Conservation (phyloP, 1,140 invertebrate species). For the Lordiphosa mommai region DNA sequence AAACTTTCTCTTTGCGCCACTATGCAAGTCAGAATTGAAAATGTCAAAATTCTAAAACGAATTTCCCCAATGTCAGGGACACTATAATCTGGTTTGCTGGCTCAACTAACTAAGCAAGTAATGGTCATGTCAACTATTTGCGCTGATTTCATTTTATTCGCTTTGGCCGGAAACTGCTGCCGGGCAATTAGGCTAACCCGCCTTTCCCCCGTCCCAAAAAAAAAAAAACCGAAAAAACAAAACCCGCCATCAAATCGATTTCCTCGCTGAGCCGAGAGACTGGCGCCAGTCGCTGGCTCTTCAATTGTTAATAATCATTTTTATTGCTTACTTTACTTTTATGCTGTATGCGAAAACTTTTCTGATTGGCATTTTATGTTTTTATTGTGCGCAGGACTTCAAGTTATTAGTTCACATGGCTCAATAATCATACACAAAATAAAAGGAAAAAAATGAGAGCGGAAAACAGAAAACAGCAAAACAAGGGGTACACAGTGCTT, state of each 20-base stretch:
- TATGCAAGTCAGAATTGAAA: too few relatives aligned
- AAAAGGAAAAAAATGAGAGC: not conserved
- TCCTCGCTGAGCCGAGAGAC: not conserved
- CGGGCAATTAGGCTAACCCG: constrained; percentile 61
- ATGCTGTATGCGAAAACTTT: constrained; percentile 72
- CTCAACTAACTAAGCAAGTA: constrained; percentile 37
- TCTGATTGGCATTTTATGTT: constrained; percentile 73
- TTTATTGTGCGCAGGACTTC: constrained; percentile 65
- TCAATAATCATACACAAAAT: constrained; percentile 57
- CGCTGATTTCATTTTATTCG: constrained; percentile 64
- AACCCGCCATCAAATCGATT: constrained; percentile 4
- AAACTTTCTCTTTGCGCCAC: too few relatives aligned
- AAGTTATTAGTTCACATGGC: constrained; percentile 73
- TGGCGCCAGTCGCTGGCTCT: constrained; percentile 70
- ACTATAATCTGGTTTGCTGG: constrained; percentile 1
- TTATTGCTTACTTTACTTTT: constrained; percentile 73
- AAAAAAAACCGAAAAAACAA: constrained; percentile 36
- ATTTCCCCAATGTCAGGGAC: constrained; percentile 4
- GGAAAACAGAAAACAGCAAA: constrained; percentile 35
- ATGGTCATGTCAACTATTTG: constrained; percentile 52
- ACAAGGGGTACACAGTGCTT: constrained; percentile 23
- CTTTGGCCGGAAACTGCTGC: constrained; percentile 64
- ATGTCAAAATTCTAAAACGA: not conserved
- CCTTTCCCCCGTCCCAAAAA: constrained; percentile 8
- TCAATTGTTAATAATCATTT: constrained; percentile 78